These are phyloP conservation scores for Drosophila greeni DNA, from an alignment of 2,888 invertebrate genomes.

Conservation along the genomic window DNA sequence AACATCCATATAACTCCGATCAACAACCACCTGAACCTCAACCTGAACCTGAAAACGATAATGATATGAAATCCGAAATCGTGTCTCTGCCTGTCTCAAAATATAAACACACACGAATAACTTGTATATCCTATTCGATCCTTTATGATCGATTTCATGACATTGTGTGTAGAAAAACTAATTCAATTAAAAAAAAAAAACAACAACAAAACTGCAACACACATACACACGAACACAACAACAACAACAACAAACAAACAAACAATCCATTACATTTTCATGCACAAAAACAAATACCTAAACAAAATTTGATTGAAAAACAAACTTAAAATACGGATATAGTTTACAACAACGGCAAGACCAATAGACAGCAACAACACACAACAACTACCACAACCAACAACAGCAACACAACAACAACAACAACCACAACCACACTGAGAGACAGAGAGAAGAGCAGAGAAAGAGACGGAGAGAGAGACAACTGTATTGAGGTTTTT, in stretches of 20 bases:
- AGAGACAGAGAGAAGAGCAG: conserved; percentile 24
- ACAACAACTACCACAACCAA: conserved; percentile 15
- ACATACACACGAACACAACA: conserved; percentile 34
- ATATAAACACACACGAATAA: conserved; percentile 7
- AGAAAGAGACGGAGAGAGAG: conserved; percentile 40
- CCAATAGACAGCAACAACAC: conserved; percentile 36
- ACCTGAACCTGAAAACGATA: conserved; percentile 29
- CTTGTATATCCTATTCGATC: conserved; percentile 26
- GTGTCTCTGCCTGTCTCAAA: conserved; percentile 23
- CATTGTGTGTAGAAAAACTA: conserved; percentile 66
- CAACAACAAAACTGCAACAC: conserved; percentile 29
- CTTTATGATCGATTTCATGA: conserved; percentile 35
- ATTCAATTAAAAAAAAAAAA: conserved; percentile 40
- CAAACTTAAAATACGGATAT: conserved; percentile 44
- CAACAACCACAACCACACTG: conserved; percentile 23
- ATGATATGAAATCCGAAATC: conserved; percentile 17
- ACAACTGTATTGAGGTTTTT: conserved; percentile 58
- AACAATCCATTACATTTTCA: conserved; percentile 36
- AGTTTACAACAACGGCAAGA: conserved; percentile 61
- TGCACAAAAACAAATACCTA: conserved; percentile 20
- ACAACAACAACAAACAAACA: conserved; percentile 23
- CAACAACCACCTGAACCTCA: conserved; percentile 30
- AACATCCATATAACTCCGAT: conserved; percentile 26
- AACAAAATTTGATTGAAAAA: conserved; percentile 12
- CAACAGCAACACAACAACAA: conserved; percentile 3